Evolutionary conservation across 2,888 invertebrate species (phyloP).

Genomic region (Chesias legatella): DNA sequence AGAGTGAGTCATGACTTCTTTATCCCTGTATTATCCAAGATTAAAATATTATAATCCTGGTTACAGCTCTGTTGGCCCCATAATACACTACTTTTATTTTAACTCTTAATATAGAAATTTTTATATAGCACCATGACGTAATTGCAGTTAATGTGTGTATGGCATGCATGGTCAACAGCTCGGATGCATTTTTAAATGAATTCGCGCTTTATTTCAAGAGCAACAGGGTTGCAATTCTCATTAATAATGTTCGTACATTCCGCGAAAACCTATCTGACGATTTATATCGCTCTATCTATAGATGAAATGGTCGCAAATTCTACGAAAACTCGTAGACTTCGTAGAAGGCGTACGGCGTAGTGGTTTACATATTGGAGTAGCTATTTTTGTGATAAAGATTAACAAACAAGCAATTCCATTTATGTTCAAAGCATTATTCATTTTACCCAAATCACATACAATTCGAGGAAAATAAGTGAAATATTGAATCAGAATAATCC

Average conservation of each 20-base stretch:
- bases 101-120: constrained; percentile 22
- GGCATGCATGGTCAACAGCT: constrained; percentile 22
- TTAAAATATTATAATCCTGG: too few species aligned
- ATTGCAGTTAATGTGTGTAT: constrained; percentile 26
- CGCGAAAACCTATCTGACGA: constrained; percentile 5
- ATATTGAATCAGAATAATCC: too few species aligned
- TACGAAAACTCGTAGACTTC: constrained; percentile 12
- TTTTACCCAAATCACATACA: too few species aligned
- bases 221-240: constrained; percentile 5
- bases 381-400: too few species aligned
- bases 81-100: not conserved
- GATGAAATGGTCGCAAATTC: constrained; percentile 6
- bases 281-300: constrained; percentile 10
- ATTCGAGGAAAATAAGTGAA: too few species aligned
- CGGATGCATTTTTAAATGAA: constrained; percentile 16
- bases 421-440: too few species aligned
- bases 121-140: constrained; percentile 27
- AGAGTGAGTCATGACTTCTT: too few species aligned
- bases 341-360: constrained; percentile 17
- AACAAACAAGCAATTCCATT: too few species aligned
- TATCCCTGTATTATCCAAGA: too few species aligned
- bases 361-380: not conserved
- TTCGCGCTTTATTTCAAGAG: constrained; percentile 12
- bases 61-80: not conserved
- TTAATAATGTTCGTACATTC: not conserved